These are phyloP conservation scores for Drosophila ustulata DNA, from an alignment of 2,888 invertebrate genomes.

Conservation along the genomic window DNA sequence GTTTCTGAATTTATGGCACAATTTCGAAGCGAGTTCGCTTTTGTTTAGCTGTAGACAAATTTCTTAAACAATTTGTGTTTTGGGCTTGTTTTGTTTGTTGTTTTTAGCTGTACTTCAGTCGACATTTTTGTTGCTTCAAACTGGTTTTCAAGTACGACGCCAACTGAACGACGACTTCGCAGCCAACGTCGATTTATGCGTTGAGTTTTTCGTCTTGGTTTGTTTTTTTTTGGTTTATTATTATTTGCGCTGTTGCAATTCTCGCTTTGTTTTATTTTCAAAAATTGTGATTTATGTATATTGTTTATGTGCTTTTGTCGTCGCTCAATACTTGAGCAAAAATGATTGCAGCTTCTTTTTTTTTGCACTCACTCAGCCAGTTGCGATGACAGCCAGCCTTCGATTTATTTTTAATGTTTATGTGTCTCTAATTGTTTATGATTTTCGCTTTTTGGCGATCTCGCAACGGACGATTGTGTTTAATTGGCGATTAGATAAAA, in stretches of 20 bases:
- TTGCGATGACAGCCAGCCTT: slow-evolving; percentile 69
- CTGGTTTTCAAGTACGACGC: slow-evolving; percentile 78
- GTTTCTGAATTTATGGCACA: slow-evolving; percentile 29
- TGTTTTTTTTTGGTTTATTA: slow-evolving; percentile 15
- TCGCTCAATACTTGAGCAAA: slow-evolving; percentile 70
- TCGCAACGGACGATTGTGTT: slow-evolving; percentile 51
- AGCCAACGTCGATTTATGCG: slow-evolving; percentile 68
- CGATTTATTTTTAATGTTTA: slow-evolving; percentile 81
- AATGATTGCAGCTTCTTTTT: slow-evolving; percentile 77
- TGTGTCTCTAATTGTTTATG: slow-evolving; percentile 80
- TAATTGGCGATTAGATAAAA: slow-evolving; percentile 78
- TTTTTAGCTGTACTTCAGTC: slow-evolving; percentile 75
- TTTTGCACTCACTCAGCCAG: slow-evolving; percentile 23
- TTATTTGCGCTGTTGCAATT: slow-evolving; percentile 71
- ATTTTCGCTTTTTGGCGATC: slow-evolving; percentile 50
- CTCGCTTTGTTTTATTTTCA: slow-evolving; percentile 74
- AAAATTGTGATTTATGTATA: slow-evolving; percentile 75
- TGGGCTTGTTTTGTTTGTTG: slow-evolving; percentile 55
- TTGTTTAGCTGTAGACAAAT: slow-evolving; percentile 15
- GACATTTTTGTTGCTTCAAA: slow-evolving; percentile 61
- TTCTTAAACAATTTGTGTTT: slow-evolving; percentile 40
- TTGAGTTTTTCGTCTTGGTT: slow-evolving; percentile 55
- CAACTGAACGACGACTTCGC: slow-evolving; percentile 11
- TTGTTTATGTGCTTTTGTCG: slow-evolving; percentile 58
- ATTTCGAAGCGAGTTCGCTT: slow-evolving; percentile 14